Base-by-base conservation (phyloP, 1,140 invertebrate species). In the Drosophila serrata region DNA sequence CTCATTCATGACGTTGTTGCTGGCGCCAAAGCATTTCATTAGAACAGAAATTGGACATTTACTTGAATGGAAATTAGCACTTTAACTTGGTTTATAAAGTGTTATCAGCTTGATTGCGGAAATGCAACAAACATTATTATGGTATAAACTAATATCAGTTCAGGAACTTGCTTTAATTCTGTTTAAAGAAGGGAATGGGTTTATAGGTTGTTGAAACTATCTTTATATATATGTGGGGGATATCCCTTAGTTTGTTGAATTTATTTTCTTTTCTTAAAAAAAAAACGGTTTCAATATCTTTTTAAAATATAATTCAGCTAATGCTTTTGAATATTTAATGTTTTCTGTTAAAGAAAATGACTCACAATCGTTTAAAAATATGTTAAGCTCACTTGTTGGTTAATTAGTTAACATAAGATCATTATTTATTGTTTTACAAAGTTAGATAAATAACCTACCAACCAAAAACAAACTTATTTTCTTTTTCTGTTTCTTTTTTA, bases 1-100 rank as follows among this genome's bases (percentile, higher is more conserved):
- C 31, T 11, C 7, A 62, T 35, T 46, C 6, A 13, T 60, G 31
- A 45, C 56, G 31, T 40, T 27, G 8, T 22, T n/a, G 17, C 17
- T 17, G 4, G 2, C n/a, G 12, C 8, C 3, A 45, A 67, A n/a
- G 15, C 6, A 17, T 22, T 15, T 5, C 15, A 4, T 13, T 7
- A 6, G 13, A 56, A 46, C 40, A 48, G 33, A 68, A 56, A 53
- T 24, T 3, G 1, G 9, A 7, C 19, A 4, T 29, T 29, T 57
- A 39, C 57, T 57, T 19, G 24, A 63, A 24, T 40, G 27, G 17
- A 39, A 63, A 31, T 57, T 31, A 1, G 6, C 22, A 55, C n/a
- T 22, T 56, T 0, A 53, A 31, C 22, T 57, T 15, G 7, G 8
- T 7, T 17, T 13, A 17, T 40, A 8, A 39, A 6, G 3, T 24